These are phyloP conservation scores for Lota lota DNA, from an alignment of 2,113 vertebrate genomes.

Conservation along the genomic window DNA sequence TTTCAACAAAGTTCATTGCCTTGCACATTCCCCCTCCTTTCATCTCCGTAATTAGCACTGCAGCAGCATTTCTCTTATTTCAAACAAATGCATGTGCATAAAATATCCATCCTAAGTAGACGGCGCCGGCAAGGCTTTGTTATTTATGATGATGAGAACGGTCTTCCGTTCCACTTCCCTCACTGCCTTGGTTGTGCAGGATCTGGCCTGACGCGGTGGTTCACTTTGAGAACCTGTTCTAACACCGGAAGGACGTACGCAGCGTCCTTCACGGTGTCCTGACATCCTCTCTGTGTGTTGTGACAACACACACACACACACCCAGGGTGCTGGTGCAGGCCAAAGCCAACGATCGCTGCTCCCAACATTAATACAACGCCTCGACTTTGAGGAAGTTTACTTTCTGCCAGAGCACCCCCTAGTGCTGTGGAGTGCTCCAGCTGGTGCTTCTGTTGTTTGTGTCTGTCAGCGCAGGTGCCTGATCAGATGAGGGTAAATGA, in stretches of 20 bases:
- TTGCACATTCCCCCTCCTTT: constrained; percentile 69
- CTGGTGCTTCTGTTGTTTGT: neutral
- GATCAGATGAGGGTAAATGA: constrained; percentile 57
- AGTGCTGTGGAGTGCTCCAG: constrained; percentile 51
- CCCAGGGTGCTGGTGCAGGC: neutral
- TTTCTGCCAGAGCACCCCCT: constrained; percentile 47
- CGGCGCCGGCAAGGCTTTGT: constrained; percentile 69
- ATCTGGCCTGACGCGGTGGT: too few relatives aligned
- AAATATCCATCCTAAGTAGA: constrained; percentile 67
- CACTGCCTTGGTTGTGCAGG: neutral
- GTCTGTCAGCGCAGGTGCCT: constrained; percentile 46
- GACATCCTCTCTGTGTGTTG: constrained; percentile 9
- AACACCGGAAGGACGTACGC: constrained; percentile 8
- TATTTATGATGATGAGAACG: constrained; percentile 64
- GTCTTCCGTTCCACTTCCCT: constrained; percentile 62
- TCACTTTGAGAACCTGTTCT: constrained; percentile 20
- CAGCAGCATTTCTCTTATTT: constrained; percentile 74
- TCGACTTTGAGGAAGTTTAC: too few relatives aligned
- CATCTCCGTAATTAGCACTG: constrained; percentile 74
- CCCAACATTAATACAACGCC: neutral
- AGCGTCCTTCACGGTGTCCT: constrained; percentile 39
- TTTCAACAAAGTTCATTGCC: constrained; percentile 71
- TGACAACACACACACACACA: constrained; percentile 12
- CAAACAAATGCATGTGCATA: constrained; percentile 77
- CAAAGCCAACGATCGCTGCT: constrained; percentile 18